Percentiles rank a stretch among this genome's conserved stretches.
phyloP scores from a whole-genome alignment of 2,113 vertebrate species.

The Octodon degus region DNA sequence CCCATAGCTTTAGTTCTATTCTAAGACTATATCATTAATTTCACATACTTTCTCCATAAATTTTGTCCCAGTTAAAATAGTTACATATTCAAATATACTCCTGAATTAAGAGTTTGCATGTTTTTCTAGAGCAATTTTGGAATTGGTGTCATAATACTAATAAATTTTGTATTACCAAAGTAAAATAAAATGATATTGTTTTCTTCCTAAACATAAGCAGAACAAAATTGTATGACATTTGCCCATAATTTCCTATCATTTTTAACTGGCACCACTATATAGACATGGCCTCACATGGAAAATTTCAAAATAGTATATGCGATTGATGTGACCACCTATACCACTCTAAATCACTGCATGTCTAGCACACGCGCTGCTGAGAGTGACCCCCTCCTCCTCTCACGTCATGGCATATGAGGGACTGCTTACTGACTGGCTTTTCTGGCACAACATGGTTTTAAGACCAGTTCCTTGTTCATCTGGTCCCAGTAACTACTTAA shows the following conservation, averaged over 20 bases:
- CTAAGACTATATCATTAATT: neutral
- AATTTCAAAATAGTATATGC: neutral
- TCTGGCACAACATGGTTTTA: neutral
- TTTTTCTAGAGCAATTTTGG: neutral
- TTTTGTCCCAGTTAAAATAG: conserved; percentile 7
- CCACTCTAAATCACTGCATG: neutral
- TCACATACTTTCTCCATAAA: neutral
- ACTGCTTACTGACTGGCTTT: neutral
- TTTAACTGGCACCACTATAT: neutral
- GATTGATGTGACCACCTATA: neutral
- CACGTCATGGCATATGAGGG: neutral
- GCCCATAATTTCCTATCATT: neutral
- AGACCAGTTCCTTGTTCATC: neutral
- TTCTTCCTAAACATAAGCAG: neutral
- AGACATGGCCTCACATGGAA: neutral
- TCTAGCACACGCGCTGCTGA: neutral
- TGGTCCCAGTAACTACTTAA: neutral
- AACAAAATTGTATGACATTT: conserved; percentile 25
- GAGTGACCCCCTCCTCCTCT: neutral
- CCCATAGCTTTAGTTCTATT: neutral
- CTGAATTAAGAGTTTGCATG: conserved; percentile 7
- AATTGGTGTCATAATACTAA: neutral
- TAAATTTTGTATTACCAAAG: neutral
- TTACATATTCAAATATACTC: neutral
- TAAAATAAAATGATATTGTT: neutral